Evolutionary conservation across 2,888 invertebrate species (phyloP), one percentile per base, ranked within the genome.

Genomic region (Trachelus iudaicus): DNA sequence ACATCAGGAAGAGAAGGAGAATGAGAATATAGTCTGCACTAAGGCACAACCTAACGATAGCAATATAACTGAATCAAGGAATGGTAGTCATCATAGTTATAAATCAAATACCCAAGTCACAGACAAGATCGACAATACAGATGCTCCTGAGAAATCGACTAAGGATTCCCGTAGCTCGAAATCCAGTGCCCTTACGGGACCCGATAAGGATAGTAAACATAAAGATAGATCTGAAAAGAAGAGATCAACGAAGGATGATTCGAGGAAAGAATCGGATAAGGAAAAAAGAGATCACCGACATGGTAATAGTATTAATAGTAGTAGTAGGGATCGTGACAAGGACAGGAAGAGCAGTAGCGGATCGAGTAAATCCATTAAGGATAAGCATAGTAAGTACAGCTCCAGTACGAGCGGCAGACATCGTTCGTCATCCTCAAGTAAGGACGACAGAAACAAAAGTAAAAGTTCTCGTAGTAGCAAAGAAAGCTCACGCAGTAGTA

Each of bases 321-420:
- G 79, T 33, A 82, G 79, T 34, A 81, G 9, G 9, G 56, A 56
- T 23, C 56, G 82, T 68, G 83, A 82, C 31, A 86, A 84, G 76
- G 83, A 83, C 15, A 81, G 80, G 73, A 84, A 77, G 69, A 85
- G 83, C 76, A 82, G 78, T 76, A 84, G 74, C 34, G 83, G 73
- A 77, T 82, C 80, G 77, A 81, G 90, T 89, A 83, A 89, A 87
- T 82, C 91, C 86, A 89, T 91, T 87, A 82, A 88, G 87, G 87
- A 90, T 34, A 87, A 86, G 79, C 82, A 83, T 76, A 85, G 81
- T 76, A 85, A 81, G 73, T 83, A 82, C 71, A 84, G 82, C 69
- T 86, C 86, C 13, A 84, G 81, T 79, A 82, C 83, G 9, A 86
- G 81, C 79, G 85, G 83, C 69, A 86, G 84, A 84, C 82, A 82